Base-by-base conservation (phyloP, 2,888 invertebrate genomes). In the Philonicus albiceps region DNA sequence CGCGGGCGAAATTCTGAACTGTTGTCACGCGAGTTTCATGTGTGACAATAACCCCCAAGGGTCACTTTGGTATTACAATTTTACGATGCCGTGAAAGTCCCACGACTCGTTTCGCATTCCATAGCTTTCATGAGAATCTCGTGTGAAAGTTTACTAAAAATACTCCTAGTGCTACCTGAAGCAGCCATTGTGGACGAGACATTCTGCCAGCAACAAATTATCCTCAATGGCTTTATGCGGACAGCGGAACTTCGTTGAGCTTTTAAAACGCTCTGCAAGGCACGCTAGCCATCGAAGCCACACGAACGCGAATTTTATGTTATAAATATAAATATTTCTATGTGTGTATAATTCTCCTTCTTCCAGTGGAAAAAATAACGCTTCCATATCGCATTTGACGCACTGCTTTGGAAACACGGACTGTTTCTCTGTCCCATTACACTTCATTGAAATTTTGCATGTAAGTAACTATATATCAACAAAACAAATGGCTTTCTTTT, bases 61-160 rank as follows among this genome's bases (percentile, higher is more conserved):
- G 76, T 76, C 76, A 76, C 76, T 76, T 76, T 43, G 34, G 22
- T 76, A 40, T 40, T 76, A 16, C 19, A 40, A 37, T 19, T 76
- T 34, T 19, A 34, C 37, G 40, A 43, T 27, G 64, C 64, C 4
- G 40, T 34, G 76, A 43, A 40, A 76, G n/a, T 76, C 76, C 22
- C n/a, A 13, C 76, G 76, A 40, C 76, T 37, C 76, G 76, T 40
- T 76, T 76, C 40, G 22, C 19, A 40, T 76, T 76, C 40, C 22
- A 8, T 4, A 76, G 76, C 76, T 43, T 76, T 76, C 43, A 76
- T 76, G 76, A 40, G 34, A 76, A 40, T 76, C 76, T 19, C 76
- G 76, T 76, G 76, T 76, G 76, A 76, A 40, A 76, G 76, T 37
- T 76, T 76, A 40, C 76, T 76, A 37, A 76, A 76, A 76, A 76